Conservation (phyloP, 2,888 invertebrate species). For the Tinea trinotella region DNA sequence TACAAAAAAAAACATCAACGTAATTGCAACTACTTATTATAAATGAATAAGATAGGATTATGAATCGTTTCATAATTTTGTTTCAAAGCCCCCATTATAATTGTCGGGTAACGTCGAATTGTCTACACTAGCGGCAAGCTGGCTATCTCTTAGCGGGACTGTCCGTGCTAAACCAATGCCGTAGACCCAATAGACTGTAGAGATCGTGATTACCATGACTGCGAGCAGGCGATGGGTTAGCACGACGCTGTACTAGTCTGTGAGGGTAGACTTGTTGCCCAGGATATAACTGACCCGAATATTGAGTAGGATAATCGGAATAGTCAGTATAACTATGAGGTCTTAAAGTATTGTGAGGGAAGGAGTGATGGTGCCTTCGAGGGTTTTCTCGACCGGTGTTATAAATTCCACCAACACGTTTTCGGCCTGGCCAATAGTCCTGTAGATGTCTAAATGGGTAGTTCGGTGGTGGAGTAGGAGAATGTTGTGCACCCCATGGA, state of each 20-base stretch:
- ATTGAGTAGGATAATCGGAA: constrained; percentile 30
- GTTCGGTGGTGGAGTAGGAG: constrained; percentile 48
- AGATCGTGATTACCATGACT: constrained; percentile 47
- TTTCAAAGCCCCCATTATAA: constrained; percentile 66
- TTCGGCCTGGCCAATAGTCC: constrained; percentile 60
- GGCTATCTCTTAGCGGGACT: constrained; percentile 62
- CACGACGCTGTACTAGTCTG: constrained; percentile 39
- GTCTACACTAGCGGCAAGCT: constrained; percentile 35
- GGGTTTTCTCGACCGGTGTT: constrained; percentile 52
- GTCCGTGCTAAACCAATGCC: constrained; percentile 66
- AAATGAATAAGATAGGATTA: background rate
- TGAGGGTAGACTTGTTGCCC: constrained; percentile 43
- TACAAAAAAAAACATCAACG: background rate
- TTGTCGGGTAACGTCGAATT: constrained; percentile 70
- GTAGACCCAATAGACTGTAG: constrained; percentile 58
- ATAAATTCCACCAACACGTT: constrained; percentile 52
- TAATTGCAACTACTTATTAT: background rate
- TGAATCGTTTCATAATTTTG: background rate
- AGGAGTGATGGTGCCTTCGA: constrained; percentile 59
- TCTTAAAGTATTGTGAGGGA: constrained; percentile 47
- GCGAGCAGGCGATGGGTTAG: constrained; percentile 40
- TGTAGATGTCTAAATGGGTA: constrained; percentile 62
- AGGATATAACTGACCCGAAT: constrained; percentile 39
- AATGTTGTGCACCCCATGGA: constrained; percentile 55
- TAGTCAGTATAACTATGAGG: constrained; percentile 39